Conservation (phyloP, 1,140 invertebrate genomes). For the Sycophaga agraensis region DNA sequence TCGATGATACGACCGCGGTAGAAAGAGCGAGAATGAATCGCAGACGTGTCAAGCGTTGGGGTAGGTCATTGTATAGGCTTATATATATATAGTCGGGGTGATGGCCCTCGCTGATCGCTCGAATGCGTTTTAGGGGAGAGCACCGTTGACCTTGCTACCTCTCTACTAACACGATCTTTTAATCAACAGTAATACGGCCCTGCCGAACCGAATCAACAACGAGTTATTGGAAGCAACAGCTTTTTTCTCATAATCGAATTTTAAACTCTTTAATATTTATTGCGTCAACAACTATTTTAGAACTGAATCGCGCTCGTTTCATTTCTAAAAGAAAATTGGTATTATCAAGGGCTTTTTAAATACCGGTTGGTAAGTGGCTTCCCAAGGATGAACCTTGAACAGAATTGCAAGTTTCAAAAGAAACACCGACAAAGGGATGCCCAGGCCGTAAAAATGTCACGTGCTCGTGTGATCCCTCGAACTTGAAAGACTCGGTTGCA, state of each 20-base stretch:
- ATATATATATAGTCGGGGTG: conserved; percentile 12
- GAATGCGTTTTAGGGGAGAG: conserved; percentile 9
- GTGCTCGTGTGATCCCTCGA: neutral
- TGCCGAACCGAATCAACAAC: neutral
- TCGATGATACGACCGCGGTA: too few relatives aligned
- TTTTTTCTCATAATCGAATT: too few relatives aligned
- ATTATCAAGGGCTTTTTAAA: too few relatives aligned
- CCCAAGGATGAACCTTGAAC: too few relatives aligned
- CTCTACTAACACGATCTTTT: conserved; percentile 3
- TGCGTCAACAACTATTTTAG: too few relatives aligned
- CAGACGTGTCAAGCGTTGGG: neutral
- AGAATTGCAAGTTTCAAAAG: too few relatives aligned
- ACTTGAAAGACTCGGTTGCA: neutral
- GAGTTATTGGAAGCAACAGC: too few relatives aligned
- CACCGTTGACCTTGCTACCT: conserved; percentile 17
- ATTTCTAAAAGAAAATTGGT: too few relatives aligned
- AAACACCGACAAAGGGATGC: neutral
- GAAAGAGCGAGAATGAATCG: too few relatives aligned
- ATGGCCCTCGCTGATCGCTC: conserved; percentile 7
- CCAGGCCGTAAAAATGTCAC: conserved; percentile 12
- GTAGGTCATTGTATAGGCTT: conserved; percentile 3
- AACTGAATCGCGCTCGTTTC: too few relatives aligned
- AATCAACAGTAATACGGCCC: neutral
- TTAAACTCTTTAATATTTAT: too few relatives aligned
- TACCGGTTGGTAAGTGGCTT: too few relatives aligned